These are phyloP conservation scores for Lithophane leautieri DNA, from an alignment of 2,888 invertebrate genomes.

Conservation along the genomic window DNA sequence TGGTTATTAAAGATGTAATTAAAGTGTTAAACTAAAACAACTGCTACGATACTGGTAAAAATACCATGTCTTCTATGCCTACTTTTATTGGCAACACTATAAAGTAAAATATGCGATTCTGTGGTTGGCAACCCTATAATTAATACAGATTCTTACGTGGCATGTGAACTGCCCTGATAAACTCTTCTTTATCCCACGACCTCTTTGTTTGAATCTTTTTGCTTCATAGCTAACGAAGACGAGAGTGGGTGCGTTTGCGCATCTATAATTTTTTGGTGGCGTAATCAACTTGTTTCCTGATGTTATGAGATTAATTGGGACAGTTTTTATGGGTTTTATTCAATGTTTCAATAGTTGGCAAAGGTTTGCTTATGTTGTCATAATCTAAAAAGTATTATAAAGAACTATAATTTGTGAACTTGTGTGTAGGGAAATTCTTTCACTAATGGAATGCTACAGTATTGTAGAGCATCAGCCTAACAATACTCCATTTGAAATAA, in stretches of 20 bases:
- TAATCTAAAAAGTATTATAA: neutral
- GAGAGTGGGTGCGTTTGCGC: slow-evolving; percentile 53
- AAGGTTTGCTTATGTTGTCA: neutral
- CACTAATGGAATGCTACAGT: too few relatives aligned
- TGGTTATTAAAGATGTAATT: neutral
- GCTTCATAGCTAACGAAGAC: slow-evolving; percentile 54
- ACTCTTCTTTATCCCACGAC: slow-evolving; percentile 44
- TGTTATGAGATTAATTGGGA: slow-evolving; percentile 48
- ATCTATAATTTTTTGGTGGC: slow-evolving; percentile 51
- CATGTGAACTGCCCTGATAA: slow-evolving; percentile 56
- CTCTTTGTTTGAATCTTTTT: slow-evolving; percentile 56
- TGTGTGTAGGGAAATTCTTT: too few relatives aligned
- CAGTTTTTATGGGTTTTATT: slow-evolving; percentile 24
- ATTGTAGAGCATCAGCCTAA: too few relatives aligned
- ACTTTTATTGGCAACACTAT: neutral
- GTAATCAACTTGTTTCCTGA: slow-evolving; percentile 55
- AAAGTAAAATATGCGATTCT: neutral
- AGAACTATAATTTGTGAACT: too few relatives aligned
- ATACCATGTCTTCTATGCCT: neutral
- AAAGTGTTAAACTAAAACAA: neutral
- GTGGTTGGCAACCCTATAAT: slow-evolving; percentile 9
- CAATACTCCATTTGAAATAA: too few relatives aligned
- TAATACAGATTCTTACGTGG: slow-evolving; percentile 45
- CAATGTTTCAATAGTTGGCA: neutral
- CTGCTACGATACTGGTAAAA: neutral